phyloP scores from a whole-genome alignment of 2,797 vertebrate species.

The Pitangus sulphuratus region DNA sequence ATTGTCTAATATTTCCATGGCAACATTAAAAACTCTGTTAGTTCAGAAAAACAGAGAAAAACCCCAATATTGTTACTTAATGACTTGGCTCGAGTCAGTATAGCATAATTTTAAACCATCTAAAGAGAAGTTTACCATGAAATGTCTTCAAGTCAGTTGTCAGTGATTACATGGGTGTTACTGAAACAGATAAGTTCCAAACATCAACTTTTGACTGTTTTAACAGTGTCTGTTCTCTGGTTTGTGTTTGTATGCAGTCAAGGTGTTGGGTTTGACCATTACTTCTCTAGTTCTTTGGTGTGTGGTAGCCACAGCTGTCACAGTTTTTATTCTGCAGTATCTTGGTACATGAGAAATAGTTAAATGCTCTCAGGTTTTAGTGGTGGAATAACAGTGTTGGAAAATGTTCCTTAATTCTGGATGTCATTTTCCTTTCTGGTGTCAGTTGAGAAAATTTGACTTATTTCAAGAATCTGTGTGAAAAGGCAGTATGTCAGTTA shows the following conservation, averaged over 20 bases:
- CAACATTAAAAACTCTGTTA: constrained; percentile 17
- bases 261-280: background rate
- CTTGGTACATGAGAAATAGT: background rate
- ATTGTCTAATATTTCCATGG: constrained; percentile 10
- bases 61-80: background rate
- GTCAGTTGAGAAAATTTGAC: background rate
- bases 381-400: background rate
- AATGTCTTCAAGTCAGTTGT: background rate
- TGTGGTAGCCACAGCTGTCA: background rate
- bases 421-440: background rate
- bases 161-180: background rate
- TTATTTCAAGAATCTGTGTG: background rate
- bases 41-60: background rate
- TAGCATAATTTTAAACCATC: background rate
- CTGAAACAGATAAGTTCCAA: background rate
- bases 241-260: background rate
- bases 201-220: background rate
- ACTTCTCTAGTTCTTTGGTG: background rate
- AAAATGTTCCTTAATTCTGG: background rate
- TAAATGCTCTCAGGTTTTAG: background rate
- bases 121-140: background rate
- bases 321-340: background rate
- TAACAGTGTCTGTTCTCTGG: background rate
- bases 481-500: background rate
- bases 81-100: background rate